A percentile compares a stretch with the other conserved stretches of the same genome.
phyloP scores from a whole-genome alignment of 2,888 invertebrate genomes.

The Idaea dimidiata region DNA sequence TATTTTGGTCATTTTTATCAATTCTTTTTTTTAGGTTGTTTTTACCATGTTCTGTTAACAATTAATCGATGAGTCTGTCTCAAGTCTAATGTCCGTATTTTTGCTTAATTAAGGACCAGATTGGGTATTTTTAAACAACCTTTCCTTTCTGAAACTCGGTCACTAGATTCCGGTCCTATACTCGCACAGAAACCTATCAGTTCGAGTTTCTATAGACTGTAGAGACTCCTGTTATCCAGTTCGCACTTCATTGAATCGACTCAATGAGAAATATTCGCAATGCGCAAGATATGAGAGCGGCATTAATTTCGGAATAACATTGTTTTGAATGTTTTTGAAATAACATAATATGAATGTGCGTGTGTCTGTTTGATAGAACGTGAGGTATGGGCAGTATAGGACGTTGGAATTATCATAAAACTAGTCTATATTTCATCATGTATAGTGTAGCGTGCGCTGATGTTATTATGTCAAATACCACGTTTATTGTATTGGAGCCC shows the following conservation, averaged over 20 bases:
- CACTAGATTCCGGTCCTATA: slow-evolving; percentile 13
- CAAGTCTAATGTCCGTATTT: too few relatives aligned
- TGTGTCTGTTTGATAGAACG: too few relatives aligned
- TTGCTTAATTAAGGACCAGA: slow-evolving; percentile 8
- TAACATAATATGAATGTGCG: neutral
- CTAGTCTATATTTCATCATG: too few relatives aligned
- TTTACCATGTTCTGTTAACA: too few relatives aligned
- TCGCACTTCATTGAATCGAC: slow-evolving; percentile 63
- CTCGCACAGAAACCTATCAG: neutral
- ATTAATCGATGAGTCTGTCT: too few relatives aligned
- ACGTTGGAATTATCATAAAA: too few relatives aligned
- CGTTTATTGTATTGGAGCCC: too few relatives aligned
- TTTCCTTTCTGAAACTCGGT: slow-evolving; percentile 10
- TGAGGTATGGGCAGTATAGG: too few relatives aligned
- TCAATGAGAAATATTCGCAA: slow-evolving; percentile 63
- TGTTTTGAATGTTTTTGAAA: slow-evolving; percentile 15
- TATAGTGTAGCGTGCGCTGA: too few relatives aligned
- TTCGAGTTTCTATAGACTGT: slow-evolving; percentile 9
- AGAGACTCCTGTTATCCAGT: slow-evolving; percentile 62
- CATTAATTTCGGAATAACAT: slow-evolving; percentile 27
- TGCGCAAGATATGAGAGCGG: slow-evolving; percentile 37
- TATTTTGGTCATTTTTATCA: too few relatives aligned
- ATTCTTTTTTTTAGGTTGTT: too few relatives aligned
- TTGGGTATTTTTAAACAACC: slow-evolving; percentile 43
- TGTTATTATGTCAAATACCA: too few relatives aligned